Evolutionary conservation across 1,140 invertebrate species (phyloP).

Genomic region (Ooceraea biroi): DNA sequence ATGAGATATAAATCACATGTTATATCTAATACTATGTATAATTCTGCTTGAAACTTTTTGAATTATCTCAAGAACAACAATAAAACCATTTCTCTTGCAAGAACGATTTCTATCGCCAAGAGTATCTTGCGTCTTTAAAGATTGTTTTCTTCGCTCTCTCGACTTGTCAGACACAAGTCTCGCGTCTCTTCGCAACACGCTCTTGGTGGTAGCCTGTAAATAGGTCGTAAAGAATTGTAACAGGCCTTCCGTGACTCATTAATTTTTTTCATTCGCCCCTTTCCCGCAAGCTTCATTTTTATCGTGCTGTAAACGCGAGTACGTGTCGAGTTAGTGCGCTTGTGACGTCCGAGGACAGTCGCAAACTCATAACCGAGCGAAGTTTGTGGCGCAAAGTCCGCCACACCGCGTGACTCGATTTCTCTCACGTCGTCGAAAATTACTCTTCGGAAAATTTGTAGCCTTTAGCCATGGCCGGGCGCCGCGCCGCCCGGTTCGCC

Average conservation of each 20-base stretch:
- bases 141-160: neutral
- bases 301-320: conserved; percentile 12
- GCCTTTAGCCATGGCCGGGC: neutral
- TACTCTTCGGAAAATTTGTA: conserved; percentile 52
- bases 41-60: neutral
- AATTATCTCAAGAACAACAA: too few relatives aligned
- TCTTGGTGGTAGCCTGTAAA: conserved; percentile 13
- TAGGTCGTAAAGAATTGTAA: neutral
- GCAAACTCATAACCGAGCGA: conserved; percentile 54
- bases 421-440: conserved; percentile 55
- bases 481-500: neutral
- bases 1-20: too few relatives aligned
- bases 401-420: conserved; percentile 33
- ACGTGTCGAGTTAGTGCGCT: conserved; percentile 42
- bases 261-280: conserved; percentile 15
- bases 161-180: neutral
- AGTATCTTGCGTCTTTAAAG: neutral
- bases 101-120: neutral
- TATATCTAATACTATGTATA: too few relatives aligned
- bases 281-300: conserved; percentile 53
- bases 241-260: conserved; percentile 16
- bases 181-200: neutral
- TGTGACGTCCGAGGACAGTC: conserved; percentile 43
- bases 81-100: too few relatives aligned
- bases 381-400: conserved; percentile 46